phyloP scores from a whole-genome alignment of 2,113 vertebrate genomes.

The Argyrosomus japonicus region DNA sequence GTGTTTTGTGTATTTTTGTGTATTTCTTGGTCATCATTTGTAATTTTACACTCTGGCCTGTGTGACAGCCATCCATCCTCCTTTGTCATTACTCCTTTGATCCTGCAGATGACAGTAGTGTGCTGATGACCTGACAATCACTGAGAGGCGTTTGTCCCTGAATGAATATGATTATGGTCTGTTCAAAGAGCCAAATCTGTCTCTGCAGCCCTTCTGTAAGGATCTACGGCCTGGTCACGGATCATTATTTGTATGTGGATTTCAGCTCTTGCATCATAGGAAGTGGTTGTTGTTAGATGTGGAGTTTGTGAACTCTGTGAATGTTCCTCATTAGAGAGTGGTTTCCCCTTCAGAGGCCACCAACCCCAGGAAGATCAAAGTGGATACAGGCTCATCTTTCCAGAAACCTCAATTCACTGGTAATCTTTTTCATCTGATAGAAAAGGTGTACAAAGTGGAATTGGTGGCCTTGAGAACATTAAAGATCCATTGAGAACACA shows the following conservation, averaged over 20 bases:
- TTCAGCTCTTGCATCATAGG: slow-evolving; percentile 3
- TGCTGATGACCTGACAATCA: slow-evolving; percentile 43
- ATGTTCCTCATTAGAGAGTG: slow-evolving; percentile 34
- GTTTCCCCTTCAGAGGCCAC: slow-evolving; percentile 5
- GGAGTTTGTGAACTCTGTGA: slow-evolving; percentile 22
- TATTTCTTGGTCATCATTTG: not conserved
- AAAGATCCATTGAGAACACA: not conserved
- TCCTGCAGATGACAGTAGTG: slow-evolving; percentile 74
- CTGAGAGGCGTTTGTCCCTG: not conserved
- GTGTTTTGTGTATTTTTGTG: not conserved
- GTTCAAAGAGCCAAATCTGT: not conserved
- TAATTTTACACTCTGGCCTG: not conserved
- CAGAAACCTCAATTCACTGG: not conserved
- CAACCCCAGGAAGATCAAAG: slow-evolving; percentile 5
- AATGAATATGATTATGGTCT: not conserved
- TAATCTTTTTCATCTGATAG: slow-evolving; percentile 19
- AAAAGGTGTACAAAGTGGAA: not conserved
- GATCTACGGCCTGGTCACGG: not conserved
- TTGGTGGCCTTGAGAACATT: not conserved
- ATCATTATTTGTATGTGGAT: slow-evolving; percentile 18
- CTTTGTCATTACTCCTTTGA: slow-evolving; percentile 38
- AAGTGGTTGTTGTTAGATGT: slow-evolving; percentile 18
- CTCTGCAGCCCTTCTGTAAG: not conserved
- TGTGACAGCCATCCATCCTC: not conserved
- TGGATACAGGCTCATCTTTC: slow-evolving; percentile 6